Base-by-base conservation (phyloP, 1,140 invertebrate genomes). In the Diorhabda carinulata region DNA sequence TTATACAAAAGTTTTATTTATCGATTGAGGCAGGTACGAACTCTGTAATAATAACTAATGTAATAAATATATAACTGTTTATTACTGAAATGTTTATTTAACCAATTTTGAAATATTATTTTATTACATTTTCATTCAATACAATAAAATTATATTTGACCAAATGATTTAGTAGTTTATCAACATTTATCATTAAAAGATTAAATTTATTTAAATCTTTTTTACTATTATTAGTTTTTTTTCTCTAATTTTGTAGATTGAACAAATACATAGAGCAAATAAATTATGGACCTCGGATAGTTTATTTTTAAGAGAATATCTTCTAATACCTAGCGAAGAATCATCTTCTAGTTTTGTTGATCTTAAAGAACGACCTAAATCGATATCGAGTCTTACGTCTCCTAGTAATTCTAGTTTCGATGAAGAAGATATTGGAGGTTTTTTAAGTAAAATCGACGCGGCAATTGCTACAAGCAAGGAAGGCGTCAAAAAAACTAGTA, bases 241-340 rank as follows among this genome's bases (percentile, higher is more conserved):
- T 25, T 25, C 25, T 25, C 25, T 25, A 25, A 9, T 7, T 5
- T 70, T 75, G 57, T 81, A 96, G 93, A 96, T 92, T 79, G 94
- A 96, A 83, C 92, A 95, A 83, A 94, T 97, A 79, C 87, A 93
- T 77, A 85, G 93, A 78, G 89, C 88, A 47, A 97, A 96, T 81
- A 88, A 91, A 75, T 83, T 97, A 70, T 97, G 92, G 86, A 92
- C 93, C 8, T 89, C 91, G 57, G 94, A 97, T 80, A 95, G 93
- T 85, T 87, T 96, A 78, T 94, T 93, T 84, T 85, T 95, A 77
- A 84, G 92, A 73, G 90, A 93, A 80, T 88, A 88, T 82, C 83
- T 96, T 70, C 81, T 94, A 76, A 92, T 96, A 76, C 93, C 93
- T 61, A 86, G 84, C 68, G 84, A 86, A 52, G 70, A 86, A 86